phyloP scores from a whole-genome alignment of 2,888 invertebrate genomes.

The Heteromyza rotundicornis region DNA sequence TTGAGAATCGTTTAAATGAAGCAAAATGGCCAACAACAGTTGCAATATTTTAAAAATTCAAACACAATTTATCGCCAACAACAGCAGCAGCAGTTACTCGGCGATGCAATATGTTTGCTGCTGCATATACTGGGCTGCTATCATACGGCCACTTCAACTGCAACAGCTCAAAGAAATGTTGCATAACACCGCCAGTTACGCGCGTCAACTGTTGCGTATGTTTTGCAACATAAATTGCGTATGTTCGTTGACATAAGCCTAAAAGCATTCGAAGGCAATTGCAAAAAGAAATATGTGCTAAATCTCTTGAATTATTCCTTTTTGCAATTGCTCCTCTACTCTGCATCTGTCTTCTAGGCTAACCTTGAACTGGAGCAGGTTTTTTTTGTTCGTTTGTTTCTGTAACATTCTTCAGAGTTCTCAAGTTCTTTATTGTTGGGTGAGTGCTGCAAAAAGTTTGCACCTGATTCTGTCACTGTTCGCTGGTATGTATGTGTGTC shows the following conservation, averaged over 20 bases:
- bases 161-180: background rate
- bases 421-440: too few species aligned
- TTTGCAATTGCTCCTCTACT: too few species aligned
- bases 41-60: background rate
- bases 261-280: too few species aligned
- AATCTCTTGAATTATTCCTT: too few species aligned
- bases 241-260: too few species aligned
- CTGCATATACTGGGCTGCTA: background rate
- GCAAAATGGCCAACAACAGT: constrained; percentile 11
- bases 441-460: background rate
- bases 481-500: too few species aligned
- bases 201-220: background rate
- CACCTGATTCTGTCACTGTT: too few species aligned
- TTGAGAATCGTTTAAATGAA: constrained; percentile 36
- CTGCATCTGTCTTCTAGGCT: too few species aligned
- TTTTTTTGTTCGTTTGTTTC: background rate
- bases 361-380: background rate
- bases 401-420: too few species aligned
- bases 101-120: background rate
- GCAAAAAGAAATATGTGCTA: too few species aligned
- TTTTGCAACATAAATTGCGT: background rate
- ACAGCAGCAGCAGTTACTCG: constrained; percentile 14
- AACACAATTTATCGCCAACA: constrained; percentile 33
- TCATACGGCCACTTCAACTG: background rate
- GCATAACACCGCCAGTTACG: background rate